Percentiles rank a stretch among this genome's conserved stretches.
phyloP scores from a whole-genome alignment of 2,113 vertebrate genomes.

The Panurus biarmicus region DNA sequence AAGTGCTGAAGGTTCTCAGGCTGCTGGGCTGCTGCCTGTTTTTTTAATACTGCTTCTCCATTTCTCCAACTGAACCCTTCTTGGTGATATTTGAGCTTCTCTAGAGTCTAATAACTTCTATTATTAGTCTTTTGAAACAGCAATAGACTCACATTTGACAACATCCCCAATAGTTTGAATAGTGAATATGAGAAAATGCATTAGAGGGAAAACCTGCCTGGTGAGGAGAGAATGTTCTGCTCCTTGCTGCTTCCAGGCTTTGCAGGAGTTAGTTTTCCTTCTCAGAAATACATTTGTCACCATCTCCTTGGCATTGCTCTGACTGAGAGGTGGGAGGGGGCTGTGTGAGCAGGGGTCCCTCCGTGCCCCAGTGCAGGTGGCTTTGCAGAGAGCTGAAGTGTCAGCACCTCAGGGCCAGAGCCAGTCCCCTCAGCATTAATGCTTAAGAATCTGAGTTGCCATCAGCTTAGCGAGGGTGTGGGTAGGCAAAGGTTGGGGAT shows the following conservation, averaged over 20 bases:
- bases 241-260: background rate
- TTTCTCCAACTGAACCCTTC: background rate
- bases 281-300: background rate
- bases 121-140: background rate
- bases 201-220: background rate
- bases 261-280: background rate
- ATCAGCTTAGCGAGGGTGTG: rapidly evolving
- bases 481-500: background rate
- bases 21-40: background rate
- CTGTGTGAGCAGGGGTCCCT: background rate
- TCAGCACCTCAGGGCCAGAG: background rate
- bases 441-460: background rate
- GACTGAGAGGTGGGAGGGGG: background rate
- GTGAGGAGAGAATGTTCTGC: background rate
- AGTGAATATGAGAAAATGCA: background rate
- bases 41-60: background rate
- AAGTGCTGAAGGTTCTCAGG: background rate
- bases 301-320: background rate
- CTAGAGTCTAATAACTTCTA: background rate
- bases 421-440: background rate
- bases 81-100: background rate
- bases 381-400: background rate
- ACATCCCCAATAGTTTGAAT: background rate
- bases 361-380: rapidly evolving
- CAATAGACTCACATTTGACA: background rate